These are phyloP conservation scores for Lissocephala sabroskyi DNA, from an alignment of 2,888 invertebrate genomes.

Conservation along the genomic window DNA sequence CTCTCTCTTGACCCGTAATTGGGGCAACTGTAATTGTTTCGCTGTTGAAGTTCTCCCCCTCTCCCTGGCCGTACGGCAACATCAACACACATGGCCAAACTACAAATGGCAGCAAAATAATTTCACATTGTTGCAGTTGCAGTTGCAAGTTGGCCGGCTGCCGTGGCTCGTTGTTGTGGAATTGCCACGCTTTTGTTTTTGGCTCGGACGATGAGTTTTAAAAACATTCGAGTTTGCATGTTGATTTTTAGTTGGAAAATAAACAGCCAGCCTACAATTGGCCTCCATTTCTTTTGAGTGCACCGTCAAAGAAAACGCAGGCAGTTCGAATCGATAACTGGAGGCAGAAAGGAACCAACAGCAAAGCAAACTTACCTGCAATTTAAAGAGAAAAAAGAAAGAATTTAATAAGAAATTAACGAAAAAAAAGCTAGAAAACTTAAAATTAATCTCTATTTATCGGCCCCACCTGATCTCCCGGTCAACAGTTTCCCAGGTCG, in stretches of 20 bases:
- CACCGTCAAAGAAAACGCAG: too few species aligned
- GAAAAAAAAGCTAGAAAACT: too few species aligned
- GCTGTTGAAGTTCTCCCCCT: slow-evolving; percentile 41
- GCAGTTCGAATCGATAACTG: too few species aligned
- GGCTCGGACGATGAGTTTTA: too few species aligned
- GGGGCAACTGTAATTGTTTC: slow-evolving; percentile 57
- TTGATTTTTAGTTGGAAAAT: slow-evolving; percentile 24
- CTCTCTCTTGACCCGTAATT: slow-evolving; percentile 37
- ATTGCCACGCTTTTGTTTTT: neutral
- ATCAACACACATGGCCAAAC: neutral
- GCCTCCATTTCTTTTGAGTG: slow-evolving; percentile 41
- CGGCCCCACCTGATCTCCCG: too few species aligned
- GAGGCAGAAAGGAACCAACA: too few species aligned
- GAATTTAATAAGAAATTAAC: too few species aligned
- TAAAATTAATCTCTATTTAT: too few species aligned
- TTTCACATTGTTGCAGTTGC: slow-evolving; percentile 22
- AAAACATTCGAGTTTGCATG: slow-evolving; percentile 33
- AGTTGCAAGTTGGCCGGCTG: slow-evolving; percentile 29
- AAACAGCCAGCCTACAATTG: slow-evolving; percentile 27
- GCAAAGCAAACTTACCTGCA: too few species aligned
- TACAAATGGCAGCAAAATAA: slow-evolving; percentile 8
- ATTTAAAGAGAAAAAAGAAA: too few species aligned
- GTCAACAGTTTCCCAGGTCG: too few species aligned
- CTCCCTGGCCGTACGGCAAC: neutral
- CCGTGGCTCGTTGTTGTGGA: slow-evolving; percentile 26